Percentiles rank a stretch among this genome's conserved stretches.
Conservation (phyloP, 2,888 invertebrate genomes). For the Hypselothyrea guttata region DNA sequence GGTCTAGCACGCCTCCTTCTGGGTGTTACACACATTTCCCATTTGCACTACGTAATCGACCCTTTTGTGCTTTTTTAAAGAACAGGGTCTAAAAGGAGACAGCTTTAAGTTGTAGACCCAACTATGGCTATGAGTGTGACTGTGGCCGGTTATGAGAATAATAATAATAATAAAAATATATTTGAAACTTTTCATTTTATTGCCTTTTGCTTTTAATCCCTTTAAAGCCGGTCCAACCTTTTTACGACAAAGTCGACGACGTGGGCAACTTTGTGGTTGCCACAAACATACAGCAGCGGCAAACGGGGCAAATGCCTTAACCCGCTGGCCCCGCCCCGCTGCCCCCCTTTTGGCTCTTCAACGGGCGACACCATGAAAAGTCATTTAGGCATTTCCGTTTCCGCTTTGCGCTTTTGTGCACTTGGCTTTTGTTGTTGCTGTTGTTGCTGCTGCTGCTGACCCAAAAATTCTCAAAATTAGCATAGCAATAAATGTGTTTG, state of each 20-base stretch:
- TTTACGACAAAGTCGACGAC: conserved; percentile 68
- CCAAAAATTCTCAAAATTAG: conserved; percentile 61
- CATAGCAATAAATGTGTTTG: conserved; percentile 71
- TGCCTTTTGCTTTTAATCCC: conserved; percentile 77
- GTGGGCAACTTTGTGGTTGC: conserved; percentile 70
- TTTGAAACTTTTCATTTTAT: conserved; percentile 76
- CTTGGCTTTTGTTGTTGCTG: conserved; percentile 48
- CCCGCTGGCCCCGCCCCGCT: background rate
- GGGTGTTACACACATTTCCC: no score
- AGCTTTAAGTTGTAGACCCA: no score
- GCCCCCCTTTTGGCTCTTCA: conserved; percentile 17
- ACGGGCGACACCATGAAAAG: conserved; percentile 65
- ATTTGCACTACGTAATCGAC: no score
- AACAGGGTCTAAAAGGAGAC: background rate
- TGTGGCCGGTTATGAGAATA: background rate
- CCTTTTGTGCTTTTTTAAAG: no score
- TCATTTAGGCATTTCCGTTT: conserved; percentile 77
- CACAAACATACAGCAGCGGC: conserved; percentile 27
- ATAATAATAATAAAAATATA: conserved; percentile 68
- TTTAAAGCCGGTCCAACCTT: conserved; percentile 61
- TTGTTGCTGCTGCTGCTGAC: conserved; percentile 31
- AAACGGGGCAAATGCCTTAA: conserved; percentile 1
- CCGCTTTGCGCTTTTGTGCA: conserved; percentile 72
- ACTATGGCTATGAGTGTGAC: conserved; percentile 14
- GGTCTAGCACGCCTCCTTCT: no score